Percentiles rank a stretch among this genome's conserved stretches.
Conservation (phyloP, 2,888 invertebrate genomes). For the Crematogaster levior region DNA sequence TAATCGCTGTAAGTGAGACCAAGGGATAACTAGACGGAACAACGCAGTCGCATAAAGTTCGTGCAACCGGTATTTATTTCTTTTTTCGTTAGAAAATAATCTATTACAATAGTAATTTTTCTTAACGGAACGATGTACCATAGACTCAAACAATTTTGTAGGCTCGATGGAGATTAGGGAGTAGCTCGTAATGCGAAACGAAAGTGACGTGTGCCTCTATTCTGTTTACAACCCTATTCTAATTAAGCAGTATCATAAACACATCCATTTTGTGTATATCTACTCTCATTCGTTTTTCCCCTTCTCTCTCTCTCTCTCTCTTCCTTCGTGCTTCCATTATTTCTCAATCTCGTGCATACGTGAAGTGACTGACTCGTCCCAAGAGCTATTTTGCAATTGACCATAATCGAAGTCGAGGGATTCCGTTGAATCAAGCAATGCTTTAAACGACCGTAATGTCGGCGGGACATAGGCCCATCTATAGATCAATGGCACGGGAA, state of each 20-base stretch:
- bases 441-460: constrained; percentile 74
- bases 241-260: constrained; percentile 79
- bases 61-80: background rate
- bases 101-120: background rate
- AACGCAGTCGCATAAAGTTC: background rate
- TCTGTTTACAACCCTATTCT: constrained; percentile 60
- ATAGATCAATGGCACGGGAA: constrained; percentile 23
- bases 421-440: constrained; percentile 55
- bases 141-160: background rate
- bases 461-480: constrained; percentile 9
- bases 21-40: background rate
- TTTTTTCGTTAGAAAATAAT: background rate
- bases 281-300: background rate
- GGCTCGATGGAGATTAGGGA: constrained; percentile 19
- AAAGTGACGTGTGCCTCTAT: constrained; percentile 51
- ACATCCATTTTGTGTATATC: constrained; percentile 55
- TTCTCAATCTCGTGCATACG: constrained; percentile 52
- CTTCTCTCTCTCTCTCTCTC: constrained; percentile 5
- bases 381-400: constrained; percentile 81
- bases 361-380: constrained; percentile 69
- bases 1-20: background rate
- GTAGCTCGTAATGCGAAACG: constrained; percentile 27
- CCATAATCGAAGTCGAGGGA: constrained; percentile 78
- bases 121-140: background rate
- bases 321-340: background rate